Evolutionary conservation across 2,113 vertebrate genomes (phyloP).

Genomic region (Ranitomeya variabilis): DNA sequence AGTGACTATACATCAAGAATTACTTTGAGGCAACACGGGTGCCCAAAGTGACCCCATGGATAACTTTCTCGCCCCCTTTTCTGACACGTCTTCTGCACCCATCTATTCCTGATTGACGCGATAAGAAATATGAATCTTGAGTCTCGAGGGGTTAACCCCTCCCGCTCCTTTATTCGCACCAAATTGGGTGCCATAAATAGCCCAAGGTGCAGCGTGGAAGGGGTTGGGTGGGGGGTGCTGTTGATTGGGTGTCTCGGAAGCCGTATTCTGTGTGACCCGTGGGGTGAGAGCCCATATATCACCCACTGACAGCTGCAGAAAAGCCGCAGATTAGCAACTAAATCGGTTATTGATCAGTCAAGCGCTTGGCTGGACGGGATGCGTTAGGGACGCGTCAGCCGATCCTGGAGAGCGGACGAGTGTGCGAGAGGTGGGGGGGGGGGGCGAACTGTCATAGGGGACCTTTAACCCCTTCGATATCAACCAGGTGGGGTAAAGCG

Average conservation of each 20-base stretch:
- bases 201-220: constrained; percentile 73
- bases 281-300: constrained; percentile 94
- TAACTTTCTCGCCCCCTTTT: neutral
- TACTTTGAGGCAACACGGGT: neutral
- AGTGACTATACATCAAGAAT: too few species aligned
- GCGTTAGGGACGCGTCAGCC: constrained; percentile 57
- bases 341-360: constrained; percentile 99
- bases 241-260: constrained; percentile 81
- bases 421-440: constrained; percentile 6
- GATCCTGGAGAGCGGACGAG: constrained; percentile 32
- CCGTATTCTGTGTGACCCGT: constrained; percentile 73
- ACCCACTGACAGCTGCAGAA: constrained; percentile 97
- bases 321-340: constrained; percentile 98
- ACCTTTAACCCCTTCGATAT: constrained; percentile 39
- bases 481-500: neutral
- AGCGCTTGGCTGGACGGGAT: constrained; percentile 63
- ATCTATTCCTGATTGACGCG: constrained; percentile 9
- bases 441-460: constrained; percentile 35
- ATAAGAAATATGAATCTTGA: constrained; percentile 33
- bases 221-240: constrained; percentile 86
- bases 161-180: constrained; percentile 44
- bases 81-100: neutral
- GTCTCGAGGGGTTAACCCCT: constrained; percentile 30
- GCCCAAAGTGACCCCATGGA: neutral
- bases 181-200: constrained; percentile 59